Conservation (phyloP, 2,888 invertebrate genomes). For the Epinotia ramella region DNA sequence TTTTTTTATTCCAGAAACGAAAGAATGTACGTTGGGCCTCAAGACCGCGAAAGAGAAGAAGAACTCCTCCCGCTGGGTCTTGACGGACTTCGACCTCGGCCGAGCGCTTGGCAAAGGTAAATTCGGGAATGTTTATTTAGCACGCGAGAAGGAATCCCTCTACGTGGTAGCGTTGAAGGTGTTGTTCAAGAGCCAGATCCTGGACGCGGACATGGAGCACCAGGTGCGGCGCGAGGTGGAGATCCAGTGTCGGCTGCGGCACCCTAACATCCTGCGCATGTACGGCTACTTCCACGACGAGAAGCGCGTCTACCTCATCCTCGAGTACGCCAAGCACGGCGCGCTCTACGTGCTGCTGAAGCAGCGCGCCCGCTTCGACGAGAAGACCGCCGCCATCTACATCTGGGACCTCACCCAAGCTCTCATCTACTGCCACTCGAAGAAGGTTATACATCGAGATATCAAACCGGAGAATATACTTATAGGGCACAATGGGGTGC, state of each 20-base stretch:
- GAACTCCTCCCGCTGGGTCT: slow-evolving; percentile 89
- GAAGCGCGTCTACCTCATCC: slow-evolving; percentile 95
- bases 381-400: slow-evolving; percentile 91
- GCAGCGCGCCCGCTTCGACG: slow-evolving; percentile 91
- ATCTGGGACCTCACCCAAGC: slow-evolving; percentile 95
- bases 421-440: slow-evolving; percentile 94
- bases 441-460: slow-evolving; percentile 97
- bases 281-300: slow-evolving; percentile 98
- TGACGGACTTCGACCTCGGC: slow-evolving; percentile 97
- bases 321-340: slow-evolving; percentile 96
- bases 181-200: slow-evolving; percentile 95
- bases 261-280: slow-evolving; percentile 96
- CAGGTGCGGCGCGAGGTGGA: slow-evolving; percentile 98
- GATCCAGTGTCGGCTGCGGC: slow-evolving; percentile 97
- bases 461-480: slow-evolving; percentile 98
- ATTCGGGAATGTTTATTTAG: slow-evolving; percentile 98
- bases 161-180: slow-evolving; percentile 95
- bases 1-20: slow-evolving; percentile 59
- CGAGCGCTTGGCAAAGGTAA: slow-evolving; percentile 97
- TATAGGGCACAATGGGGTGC: slow-evolving; percentile 92
- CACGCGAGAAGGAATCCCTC: slow-evolving; percentile 94
- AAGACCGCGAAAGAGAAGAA: slow-evolving; percentile 70
- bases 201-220: slow-evolving; percentile 94
- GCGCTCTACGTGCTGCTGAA: slow-evolving; percentile 91
- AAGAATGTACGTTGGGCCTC: slow-evolving; percentile 56